Evolutionary conservation across 2,888 invertebrate genomes (phyloP), one percentile per base, ranked within the genome.

Genomic region (Nomada fucata): DNA sequence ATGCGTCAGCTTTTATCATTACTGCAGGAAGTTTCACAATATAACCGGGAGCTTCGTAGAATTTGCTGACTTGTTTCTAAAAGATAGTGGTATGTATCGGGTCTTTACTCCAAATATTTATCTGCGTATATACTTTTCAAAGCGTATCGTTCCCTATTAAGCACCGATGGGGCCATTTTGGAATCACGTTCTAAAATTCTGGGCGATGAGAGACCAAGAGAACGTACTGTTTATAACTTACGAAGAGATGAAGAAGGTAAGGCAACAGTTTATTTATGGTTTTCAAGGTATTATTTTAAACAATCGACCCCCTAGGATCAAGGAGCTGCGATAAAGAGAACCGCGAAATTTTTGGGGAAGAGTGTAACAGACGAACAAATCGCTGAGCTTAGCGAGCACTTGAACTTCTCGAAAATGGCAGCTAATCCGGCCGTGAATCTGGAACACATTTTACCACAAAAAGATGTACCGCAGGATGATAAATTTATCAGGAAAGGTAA

Each of bases 1-100:
- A 90, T 97, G 97, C 82, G 97, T 98, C 0, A 98, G 98, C 0
- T 98, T 96, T 91, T 98, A 97, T 92, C 96, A 97, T 93, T 97
- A 98, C 93, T 97, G 96, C 91, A 95, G 95, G 77, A 94, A 97
- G 72, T 95, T 97, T 55, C 97, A 97, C 88, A 95, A 95, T 77
- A 90, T 95, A 68, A 87, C 89, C 29, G 96, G 96, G 0, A 94
- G 95, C 0, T 97, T 97, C 86, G 96, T 97, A 59, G 96, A 97
- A 76, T 97, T 97, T 92, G 96, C 96, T 76, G 96, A 97, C 79
- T 93, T 97, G 13, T 96, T 97, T 92, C 94, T 97, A 88, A 94
- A 94, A 67, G 97, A 96, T 63, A 95, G 95, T 79, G 95, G 96
- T 67, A 96, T 92, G 91, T 74, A n/a, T 52, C 10, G 26, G 20